Evolutionary conservation across 2,888 invertebrate genomes (phyloP).

Genomic region (Drosophila tripunctata): DNA sequence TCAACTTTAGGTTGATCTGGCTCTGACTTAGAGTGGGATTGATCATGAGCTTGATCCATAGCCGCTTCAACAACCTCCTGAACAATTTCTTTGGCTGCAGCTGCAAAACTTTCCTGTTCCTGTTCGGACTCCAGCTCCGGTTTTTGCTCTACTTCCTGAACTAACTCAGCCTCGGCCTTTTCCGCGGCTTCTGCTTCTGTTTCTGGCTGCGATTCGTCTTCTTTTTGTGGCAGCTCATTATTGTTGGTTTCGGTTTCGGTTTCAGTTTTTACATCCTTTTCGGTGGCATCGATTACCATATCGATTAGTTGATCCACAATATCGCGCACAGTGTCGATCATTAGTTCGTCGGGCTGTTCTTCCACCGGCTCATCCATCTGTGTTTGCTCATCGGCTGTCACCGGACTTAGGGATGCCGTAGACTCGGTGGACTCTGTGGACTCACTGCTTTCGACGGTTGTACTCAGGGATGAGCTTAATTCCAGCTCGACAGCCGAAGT

Average conservation of each 20-base stretch:
- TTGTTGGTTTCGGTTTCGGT: slow-evolving; percentile 63
- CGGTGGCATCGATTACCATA: slow-evolving; percentile 74
- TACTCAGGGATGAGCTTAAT: slow-evolving; percentile 66
- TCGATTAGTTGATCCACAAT: slow-evolving; percentile 83
- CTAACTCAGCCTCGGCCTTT: not conserved
- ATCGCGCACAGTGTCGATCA: slow-evolving; percentile 73
- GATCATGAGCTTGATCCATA: slow-evolving; percentile 45
- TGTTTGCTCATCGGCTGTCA: slow-evolving; percentile 46
- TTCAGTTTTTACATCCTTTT: slow-evolving; percentile 41
- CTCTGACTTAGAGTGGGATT: not conserved
- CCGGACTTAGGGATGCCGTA: slow-evolving; percentile 59
- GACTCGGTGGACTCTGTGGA: too few species aligned
- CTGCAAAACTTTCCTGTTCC: slow-evolving; percentile 43
- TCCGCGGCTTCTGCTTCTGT: too few species aligned
- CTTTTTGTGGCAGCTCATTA: slow-evolving; percentile 48
- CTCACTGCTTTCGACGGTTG: slow-evolving; percentile 53
- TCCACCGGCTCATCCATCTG: slow-evolving; percentile 36
- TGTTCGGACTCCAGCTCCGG: slow-evolving; percentile 15
- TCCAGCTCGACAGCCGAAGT: slow-evolving; percentile 34
- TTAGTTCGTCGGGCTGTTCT: too few species aligned
- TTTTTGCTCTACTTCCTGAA: not conserved
- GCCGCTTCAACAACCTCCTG: slow-evolving; percentile 77
- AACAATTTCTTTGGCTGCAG: slow-evolving; percentile 71
- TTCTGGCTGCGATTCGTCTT: slow-evolving; percentile 3
- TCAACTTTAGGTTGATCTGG: slow-evolving; percentile 4